Percentiles rank a stretch among this genome's conserved stretches.
Conservation (phyloP, 2,797 vertebrate genomes). For the Anabas testudineus region DNA sequence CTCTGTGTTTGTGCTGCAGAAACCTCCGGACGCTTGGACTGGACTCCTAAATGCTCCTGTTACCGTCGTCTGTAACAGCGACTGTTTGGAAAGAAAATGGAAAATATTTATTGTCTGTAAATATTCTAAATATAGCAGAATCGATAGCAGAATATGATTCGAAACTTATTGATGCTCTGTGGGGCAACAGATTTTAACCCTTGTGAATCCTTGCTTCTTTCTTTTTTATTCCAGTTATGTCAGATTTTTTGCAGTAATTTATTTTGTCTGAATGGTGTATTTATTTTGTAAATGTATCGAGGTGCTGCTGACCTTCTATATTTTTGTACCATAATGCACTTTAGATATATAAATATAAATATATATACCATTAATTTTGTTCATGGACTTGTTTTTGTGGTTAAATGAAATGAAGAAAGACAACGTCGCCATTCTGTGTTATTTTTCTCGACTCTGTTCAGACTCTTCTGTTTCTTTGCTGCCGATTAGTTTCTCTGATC, state of each 20-base stretch:
- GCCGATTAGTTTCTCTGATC: constrained; percentile 46
- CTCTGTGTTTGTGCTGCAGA: constrained; percentile 78
- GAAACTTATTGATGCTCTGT: constrained; percentile 68
- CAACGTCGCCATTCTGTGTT: constrained; percentile 61
- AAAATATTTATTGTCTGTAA: constrained; percentile 98
- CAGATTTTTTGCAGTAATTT: constrained; percentile 91
- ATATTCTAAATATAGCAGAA: constrained; percentile 92
- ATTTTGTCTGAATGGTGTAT: constrained; percentile 95
- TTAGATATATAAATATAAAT: constrained; percentile 94
- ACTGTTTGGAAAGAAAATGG: constrained; percentile 91
- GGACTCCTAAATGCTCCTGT: constrained; percentile 86
- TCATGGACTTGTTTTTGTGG: constrained; percentile 87
- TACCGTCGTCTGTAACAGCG: constrained; percentile 88
- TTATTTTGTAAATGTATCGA: constrained; percentile 98
- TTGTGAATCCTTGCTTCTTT: constrained; percentile 82
- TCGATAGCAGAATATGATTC: constrained; percentile 74
- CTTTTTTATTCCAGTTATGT: constrained; percentile 86
- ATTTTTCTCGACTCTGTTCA: constrained; percentile 27
- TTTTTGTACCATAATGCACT: constrained; percentile 99
- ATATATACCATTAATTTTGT: constrained; percentile 88
- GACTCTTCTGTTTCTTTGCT: constrained; percentile 53
- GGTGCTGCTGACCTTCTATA: constrained; percentile 98
- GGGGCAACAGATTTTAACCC: constrained; percentile 76
- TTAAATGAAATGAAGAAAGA: constrained; percentile 87
- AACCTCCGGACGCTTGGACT: constrained; percentile 78